Evolutionary conservation across 2,888 invertebrate species (phyloP), one percentile per base, ranked within the genome.

Genomic region (Bugulina stolonifera): DNA sequence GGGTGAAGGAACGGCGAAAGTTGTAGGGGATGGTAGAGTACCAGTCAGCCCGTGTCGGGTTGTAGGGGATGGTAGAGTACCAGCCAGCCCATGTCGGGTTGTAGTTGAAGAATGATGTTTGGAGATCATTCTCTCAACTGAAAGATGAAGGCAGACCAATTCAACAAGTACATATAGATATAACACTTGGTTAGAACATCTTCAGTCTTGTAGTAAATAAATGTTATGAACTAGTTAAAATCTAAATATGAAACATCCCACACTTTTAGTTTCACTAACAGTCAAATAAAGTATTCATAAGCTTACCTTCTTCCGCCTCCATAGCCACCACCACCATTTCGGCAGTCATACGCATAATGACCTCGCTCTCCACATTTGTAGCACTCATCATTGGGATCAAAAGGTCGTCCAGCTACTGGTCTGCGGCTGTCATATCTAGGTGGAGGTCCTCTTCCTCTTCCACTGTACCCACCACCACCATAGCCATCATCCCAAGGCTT

Each of bases 281-380:
- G 10, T 10, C 52, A 52, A 10, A 14, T 52, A 22, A 52, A 14
- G 14, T 14, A 22, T 22, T 22, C 22, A 22, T 14, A 14, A 14
- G 25, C 57, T 29, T 14, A 64, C 64, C 64, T 64, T 64, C 64
- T 25, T 64, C 64, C 64, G 32, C 27, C 32, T n/a, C n/a, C n/a
- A n/a, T n/a, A n/a, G 34, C 64, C n/a, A 32, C 64, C 34, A 27
- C 64, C 64, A 14, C 64, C 64, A 64, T 27, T 88, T 87, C 87
- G 5, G 23, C 70, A 70, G 70, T 70, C 70, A 27, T 70, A 70
- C 10, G 70, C 70, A 43, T 70, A 70, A 29, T 70, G 70, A 2
- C 70, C 70, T 70, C 70, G 34, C 27, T 70, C 52, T 18, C 70
- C 57, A 72, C 54, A 72, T 75, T 77, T 75, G 75, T 76, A 76